A percentile compares a stretch with the other conserved stretches of the same genome.
These are phyloP conservation scores for Bettongia penicillata DNA, from an alignment of 2,113 vertebrate species.

Conservation along the genomic window DNA sequence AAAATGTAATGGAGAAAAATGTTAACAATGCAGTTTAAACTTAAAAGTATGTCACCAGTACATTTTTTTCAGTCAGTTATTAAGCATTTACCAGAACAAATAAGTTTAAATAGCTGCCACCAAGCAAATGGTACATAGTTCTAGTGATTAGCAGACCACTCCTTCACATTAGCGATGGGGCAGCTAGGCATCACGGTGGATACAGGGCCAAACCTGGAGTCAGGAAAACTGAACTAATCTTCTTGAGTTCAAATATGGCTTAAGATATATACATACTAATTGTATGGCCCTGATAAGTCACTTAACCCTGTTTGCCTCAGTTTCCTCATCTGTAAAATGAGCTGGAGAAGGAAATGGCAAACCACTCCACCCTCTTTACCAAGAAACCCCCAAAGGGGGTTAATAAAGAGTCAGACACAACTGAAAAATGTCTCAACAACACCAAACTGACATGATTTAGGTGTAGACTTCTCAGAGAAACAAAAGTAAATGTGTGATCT, in stretches of 20 bases:
- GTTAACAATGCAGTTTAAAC: background rate
- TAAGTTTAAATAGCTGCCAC: background rate
- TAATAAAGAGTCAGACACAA: background rate
- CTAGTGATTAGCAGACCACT: background rate
- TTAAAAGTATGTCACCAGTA: background rate
- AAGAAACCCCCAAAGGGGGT: too few species aligned
- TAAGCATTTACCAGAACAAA: background rate
- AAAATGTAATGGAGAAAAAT: background rate
- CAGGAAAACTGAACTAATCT: too few species aligned
- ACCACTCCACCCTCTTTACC: too few species aligned
- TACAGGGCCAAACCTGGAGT: too few species aligned
- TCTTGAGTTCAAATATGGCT: too few species aligned
- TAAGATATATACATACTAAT: too few species aligned
- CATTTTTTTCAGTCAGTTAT: background rate
- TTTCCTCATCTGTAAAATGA: too few species aligned
- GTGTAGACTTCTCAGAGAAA: background rate
- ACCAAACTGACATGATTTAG: background rate
- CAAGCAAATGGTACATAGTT: background rate
- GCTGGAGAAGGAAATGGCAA: too few species aligned
- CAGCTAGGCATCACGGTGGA: background rate
- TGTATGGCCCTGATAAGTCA: too few species aligned
- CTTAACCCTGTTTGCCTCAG: too few species aligned
- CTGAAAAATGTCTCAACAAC: background rate
- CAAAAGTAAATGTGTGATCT: background rate
- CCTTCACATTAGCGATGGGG: too few species aligned